Evolutionary conservation across 2,113 vertebrate species (phyloP), one percentile per base, ranked within the genome.

Genomic region (Meleagris gallopavo): DNA sequence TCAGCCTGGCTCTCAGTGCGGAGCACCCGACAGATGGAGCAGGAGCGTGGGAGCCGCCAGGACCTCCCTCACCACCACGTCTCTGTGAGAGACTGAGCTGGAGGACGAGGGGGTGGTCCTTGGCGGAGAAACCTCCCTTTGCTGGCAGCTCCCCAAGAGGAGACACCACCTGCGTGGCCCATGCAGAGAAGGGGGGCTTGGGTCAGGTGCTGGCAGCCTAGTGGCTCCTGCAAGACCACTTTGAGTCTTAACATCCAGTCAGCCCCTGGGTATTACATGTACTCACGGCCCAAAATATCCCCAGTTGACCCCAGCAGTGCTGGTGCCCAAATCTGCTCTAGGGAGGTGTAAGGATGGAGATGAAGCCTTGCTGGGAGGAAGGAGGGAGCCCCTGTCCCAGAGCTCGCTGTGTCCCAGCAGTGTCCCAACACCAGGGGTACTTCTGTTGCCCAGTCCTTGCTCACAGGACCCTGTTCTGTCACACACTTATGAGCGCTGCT

Each of bases 51-150:
- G 94, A 95, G 93, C 90, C 0, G 36, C 72, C 2, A 88, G 85
- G 92, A 94, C 90, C 92, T 95, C 83, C 90, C 83, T 96, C 86
- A 2, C 24, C 6, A 11, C 61, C 4, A 6, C 40, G 34, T 92
- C 93, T 94, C 76, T 14, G 32, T 0, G 50, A 95, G 77, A 92
- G 89, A 16, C 75, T 36, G 15, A 92, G 90, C 83, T 0, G 75
- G 72, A 55, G 73, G 83, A 95, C 76, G 88, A 94, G 84, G 90
- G 85, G 95, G 95, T 91, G 95, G 95, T 96, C 92, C 95, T 95
- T 94, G 94, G 88, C 11, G 14, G 50, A 93, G 75, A 60, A 95
- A 88, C 86, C 95, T 93, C 87, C 92, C 94, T 84, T 94, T 2
- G 79, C 74, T 94, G 94, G 84, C 94, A 85, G 91, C 45, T 85